Evolutionary conservation across 2,888 invertebrate species (phyloP).

Genomic region (Apamea anceps): DNA sequence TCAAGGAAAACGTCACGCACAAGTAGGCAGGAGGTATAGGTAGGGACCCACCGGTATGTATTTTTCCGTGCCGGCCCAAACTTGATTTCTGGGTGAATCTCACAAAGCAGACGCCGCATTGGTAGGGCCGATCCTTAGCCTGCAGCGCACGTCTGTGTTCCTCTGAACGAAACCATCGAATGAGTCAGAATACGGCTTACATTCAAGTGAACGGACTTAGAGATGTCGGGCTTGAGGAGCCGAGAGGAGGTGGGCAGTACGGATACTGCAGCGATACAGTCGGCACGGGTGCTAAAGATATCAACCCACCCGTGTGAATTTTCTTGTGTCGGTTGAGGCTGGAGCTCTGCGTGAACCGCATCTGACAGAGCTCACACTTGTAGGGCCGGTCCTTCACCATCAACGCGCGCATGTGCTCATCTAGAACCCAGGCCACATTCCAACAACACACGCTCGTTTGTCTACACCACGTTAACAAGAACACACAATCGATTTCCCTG

Average conservation of each 20-base stretch:
- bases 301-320: slow-evolving; percentile 91
- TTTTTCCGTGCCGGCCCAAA: slow-evolving; percentile 92
- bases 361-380: slow-evolving; percentile 92
- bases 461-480: slow-evolving; percentile 70
- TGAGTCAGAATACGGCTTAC: slow-evolving; percentile 76
- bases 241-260: slow-evolving; percentile 63
- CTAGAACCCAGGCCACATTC: slow-evolving; percentile 87
- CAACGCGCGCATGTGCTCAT: slow-evolving; percentile 90
- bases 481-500: slow-evolving; percentile 77
- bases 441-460: slow-evolving; percentile 78
- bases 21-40: slow-evolving; percentile 79
- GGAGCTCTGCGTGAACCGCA: slow-evolving; percentile 93
- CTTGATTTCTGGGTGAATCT: slow-evolving; percentile 93
- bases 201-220: slow-evolving; percentile 64
- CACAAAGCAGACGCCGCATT: slow-evolving; percentile 92
- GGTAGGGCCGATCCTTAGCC: slow-evolving; percentile 90
- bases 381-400: slow-evolving; percentile 91
- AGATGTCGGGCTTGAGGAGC: slow-evolving; percentile 69
- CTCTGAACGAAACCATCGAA: slow-evolving; percentile 86
- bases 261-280: slow-evolving; percentile 68
- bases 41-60: slow-evolving; percentile 90
- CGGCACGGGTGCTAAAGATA: slow-evolving; percentile 77
- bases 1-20: slow-evolving; percentile 83
- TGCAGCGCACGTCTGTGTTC: slow-evolving; percentile 87
- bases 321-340: slow-evolving; percentile 93